These are phyloP conservation scores for Leucopsar rothschildi DNA, from an alignment of 2,113 vertebrate species.

Conservation along the genomic window DNA sequence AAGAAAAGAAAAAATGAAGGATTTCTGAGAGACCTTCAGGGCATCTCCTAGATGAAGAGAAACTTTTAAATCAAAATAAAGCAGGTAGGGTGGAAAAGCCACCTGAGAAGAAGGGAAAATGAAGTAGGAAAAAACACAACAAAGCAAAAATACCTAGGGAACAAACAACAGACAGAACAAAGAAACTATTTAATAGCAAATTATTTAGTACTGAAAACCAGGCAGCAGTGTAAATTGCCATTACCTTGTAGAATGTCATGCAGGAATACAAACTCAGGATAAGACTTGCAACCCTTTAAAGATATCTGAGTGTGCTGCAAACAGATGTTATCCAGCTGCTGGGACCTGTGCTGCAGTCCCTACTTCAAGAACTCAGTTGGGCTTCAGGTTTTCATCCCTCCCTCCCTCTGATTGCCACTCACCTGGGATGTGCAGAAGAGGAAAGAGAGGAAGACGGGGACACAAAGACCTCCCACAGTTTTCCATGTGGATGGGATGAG, in stretches of 20 bases:
- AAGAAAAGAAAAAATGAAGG: not conserved
- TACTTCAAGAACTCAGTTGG: not conserved
- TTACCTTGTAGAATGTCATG: not conserved
- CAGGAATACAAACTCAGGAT: not conserved
- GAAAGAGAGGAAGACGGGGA: not conserved
- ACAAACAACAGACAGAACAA: not conserved
- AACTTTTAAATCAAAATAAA: not conserved
- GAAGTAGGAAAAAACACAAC: accelerated
- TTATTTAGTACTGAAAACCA: not conserved
- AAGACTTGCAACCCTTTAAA: not conserved
- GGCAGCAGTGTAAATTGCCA: not conserved
- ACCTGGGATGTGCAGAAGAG: not conserved
- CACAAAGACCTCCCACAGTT: not conserved
- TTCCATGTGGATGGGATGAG: accelerated
- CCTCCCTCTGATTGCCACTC: accelerated
- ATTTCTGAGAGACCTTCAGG: not conserved
- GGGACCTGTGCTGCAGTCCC: not conserved
- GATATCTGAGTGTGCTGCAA: accelerated
- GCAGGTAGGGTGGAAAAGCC: not conserved
- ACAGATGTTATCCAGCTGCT: not conserved
- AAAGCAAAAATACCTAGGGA: not conserved
- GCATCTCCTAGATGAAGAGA: not conserved
- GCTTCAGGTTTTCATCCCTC: not conserved
- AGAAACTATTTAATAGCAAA: not conserved
- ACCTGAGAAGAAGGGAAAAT: not conserved